Base-by-base conservation (phyloP, 2,113 vertebrate genomes). In the Oryzias melastigma region DNA sequence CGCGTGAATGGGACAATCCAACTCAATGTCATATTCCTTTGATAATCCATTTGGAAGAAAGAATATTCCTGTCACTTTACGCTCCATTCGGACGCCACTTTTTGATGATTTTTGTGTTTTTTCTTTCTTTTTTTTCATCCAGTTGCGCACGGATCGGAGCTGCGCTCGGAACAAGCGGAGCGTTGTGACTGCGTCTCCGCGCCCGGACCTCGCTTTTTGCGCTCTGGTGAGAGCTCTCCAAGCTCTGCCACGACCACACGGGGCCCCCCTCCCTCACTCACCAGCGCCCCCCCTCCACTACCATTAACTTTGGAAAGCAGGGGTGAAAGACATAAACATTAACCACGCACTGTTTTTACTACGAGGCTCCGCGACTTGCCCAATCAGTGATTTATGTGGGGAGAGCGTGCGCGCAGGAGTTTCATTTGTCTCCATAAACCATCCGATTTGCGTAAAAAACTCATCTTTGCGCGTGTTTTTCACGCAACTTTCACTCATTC, bases 161-260 rank as follows among this genome's bases (percentile, higher is more conserved):
- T 89, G 77, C 81, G 74, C 65, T 86, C 73, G 7, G 35, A 59
- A 62, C 71, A 63, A 71, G 73, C 22, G 19, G 51, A 66, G 58
- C 77, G 20, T 71, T 71, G 52, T 20, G 69, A 58, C 58, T 64
- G 59, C 73, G 86, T 89, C 80, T 83, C 70, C 70, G 73, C 85
- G 85, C 78, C 85, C 77, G 35, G 35, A 35, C 35, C 35, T 8
- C 35, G 35, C 35, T 35, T 81, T n/a, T 20, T 70, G 83, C 59
- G 79, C 78, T 83, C 85, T 86, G 89, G 80, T 89, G 86, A 90
- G 85, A 88, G 90, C 90, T 92, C 90, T 87, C 89, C 89, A 91
- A 91, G 87, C 86, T 81, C 61, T 79, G 80, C 85, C 68, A 77
- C 84, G 88, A 92, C 89, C 86, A 86, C 84, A 88, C 78, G 80